These are phyloP conservation scores for Lysiphlebus fabarum DNA, from an alignment of 1,140 invertebrate species.

Conservation along the genomic window DNA sequence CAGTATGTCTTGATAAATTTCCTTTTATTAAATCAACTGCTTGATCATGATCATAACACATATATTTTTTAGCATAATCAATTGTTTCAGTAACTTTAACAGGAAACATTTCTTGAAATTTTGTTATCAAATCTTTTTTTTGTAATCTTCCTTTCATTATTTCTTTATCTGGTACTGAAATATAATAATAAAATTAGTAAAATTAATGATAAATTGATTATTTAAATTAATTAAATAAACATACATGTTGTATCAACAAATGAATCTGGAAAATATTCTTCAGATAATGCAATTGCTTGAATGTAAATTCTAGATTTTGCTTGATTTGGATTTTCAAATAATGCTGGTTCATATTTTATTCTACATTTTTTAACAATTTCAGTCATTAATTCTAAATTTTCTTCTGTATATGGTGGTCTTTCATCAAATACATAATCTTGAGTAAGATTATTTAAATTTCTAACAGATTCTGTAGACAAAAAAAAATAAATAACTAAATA, in stretches of 20 bases:
- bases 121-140: neutral
- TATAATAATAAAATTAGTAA: too few species aligned
- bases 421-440: neutral
- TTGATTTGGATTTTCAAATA: conserved; percentile 31
- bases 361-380: conserved; percentile 28
- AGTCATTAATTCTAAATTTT: conserved; percentile 16
- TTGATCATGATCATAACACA: too few species aligned
- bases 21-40: too few species aligned
- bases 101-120: neutral
- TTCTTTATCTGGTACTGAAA: neutral
- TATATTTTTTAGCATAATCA: neutral
- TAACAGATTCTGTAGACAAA: neutral
- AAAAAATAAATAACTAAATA: too few species aligned
- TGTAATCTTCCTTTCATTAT: neutral
- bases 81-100: neutral
- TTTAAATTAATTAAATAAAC: too few species aligned
- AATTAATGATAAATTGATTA: too few species aligned
- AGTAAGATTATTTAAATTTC: neutral
- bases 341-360: conserved; percentile 16
- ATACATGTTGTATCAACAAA: too few species aligned
- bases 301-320: conserved; percentile 24
- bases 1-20: neutral
- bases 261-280: neutral
- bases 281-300: conserved; percentile 32
- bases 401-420: conserved; percentile 6